Evolutionary conservation across 1,140 invertebrate species (phyloP).

Genomic region (Amphibalanus amphitrite): DNA sequence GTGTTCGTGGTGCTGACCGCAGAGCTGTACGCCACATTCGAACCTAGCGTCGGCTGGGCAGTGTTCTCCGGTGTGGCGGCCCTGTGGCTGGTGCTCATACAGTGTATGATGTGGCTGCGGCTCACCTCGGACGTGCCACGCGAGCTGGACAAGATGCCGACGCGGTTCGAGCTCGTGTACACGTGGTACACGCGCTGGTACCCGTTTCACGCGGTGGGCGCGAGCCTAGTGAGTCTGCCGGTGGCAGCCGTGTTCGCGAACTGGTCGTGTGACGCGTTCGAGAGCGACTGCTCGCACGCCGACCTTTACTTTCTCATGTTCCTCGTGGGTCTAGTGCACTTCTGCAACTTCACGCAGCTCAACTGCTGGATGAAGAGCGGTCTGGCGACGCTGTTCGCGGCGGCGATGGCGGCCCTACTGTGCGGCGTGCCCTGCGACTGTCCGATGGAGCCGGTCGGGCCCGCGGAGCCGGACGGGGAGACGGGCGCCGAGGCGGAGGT

Average conservation of each 20-base stretch:
- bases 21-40: conserved; percentile 19
- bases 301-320: conserved; percentile 43
- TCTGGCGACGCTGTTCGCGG: conserved; percentile 44
- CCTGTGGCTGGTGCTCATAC: background rate
- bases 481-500: conserved; percentile 85
- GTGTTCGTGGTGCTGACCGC: conserved; percentile 21
- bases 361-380: conserved; percentile 86
- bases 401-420: conserved; percentile 40
- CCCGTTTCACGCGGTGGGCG: conserved; percentile 69
- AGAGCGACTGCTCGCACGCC: conserved; percentile 22
- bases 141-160: background rate
- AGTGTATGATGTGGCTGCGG: background rate
- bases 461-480: conserved; percentile 81
- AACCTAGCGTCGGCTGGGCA: background rate
- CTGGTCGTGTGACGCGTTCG: conserved; percentile 36
- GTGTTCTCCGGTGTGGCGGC: background rate
- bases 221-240: conserved; percentile 64
- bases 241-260: conserved; percentile 66
- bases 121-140: conserved; percentile 33
- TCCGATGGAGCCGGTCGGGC: conserved; percentile 84
- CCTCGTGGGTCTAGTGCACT: conserved; percentile 63
- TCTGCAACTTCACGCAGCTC: conserved; percentile 84
- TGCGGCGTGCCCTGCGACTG: conserved; percentile 78
- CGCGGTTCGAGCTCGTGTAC: background rate
- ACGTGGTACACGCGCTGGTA: conserved; percentile 44